Base-by-base conservation (phyloP, 1,140 invertebrate species). In the Heliothis subflexa region DNA sequence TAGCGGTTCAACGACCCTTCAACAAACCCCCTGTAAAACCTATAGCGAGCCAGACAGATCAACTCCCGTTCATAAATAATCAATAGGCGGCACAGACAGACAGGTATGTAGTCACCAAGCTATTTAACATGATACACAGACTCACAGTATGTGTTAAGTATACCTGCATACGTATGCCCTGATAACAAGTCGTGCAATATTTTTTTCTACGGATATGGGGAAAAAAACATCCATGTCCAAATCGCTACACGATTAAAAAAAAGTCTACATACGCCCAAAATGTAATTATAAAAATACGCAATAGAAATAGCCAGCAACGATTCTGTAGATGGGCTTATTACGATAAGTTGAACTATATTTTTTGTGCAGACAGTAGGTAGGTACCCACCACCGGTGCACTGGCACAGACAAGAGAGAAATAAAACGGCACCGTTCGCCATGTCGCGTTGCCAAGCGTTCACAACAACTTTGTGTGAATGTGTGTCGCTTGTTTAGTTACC, bases 1-100 rank as follows among this genome's bases (percentile, higher is more conserved):
- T 89, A 86, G 78, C 75, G 88, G 90, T 91, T 93, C 91, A 92
- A 90, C 80, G 90, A 91, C 87, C 90, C 88, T 86, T 86, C 82
- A 72, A 74, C 78, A 64, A 79, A 81, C 77, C 86, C 85, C 85
- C 82, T 83, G 80, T 83, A 84, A 90, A 89, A 84, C 74, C 84
- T 84, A 80, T 78, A 78, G 64, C 78, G 68, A 82, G 78, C 74
- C 78, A 82, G 79, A 82, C 81, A 81, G 74, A 77, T 68, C 74
- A 77, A 77, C 74, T 68, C 74, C 49, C 59, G 45, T 75, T 55
- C 33, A 75, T 49, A 78, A 55, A 66, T 21, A 64, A 75, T 75
- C 73, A 21, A 75, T 75, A 64, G 16, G 14, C 47, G 33, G 11
- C 18, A 10, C 12, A 57, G 54, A 59, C 45, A 62, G 49, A 75